Percentiles rank a stretch among this genome's conserved stretches.
Conservation (phyloP, 2,113 vertebrate genomes). For the Siphamia tubifer region DNA sequence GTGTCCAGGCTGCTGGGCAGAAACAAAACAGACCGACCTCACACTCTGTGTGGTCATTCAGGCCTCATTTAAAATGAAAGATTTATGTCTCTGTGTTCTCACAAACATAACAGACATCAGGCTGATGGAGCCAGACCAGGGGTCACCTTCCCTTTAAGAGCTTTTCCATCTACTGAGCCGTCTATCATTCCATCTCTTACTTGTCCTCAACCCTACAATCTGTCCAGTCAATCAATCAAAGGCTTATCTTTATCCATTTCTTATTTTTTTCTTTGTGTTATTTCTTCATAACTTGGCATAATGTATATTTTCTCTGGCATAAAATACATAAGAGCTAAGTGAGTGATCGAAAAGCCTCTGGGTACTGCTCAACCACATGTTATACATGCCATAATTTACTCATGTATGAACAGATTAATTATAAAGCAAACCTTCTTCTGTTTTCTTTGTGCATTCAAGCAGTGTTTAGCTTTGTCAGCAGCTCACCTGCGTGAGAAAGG, state of each 20-base stretch:
- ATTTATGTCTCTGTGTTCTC: slow-evolving; percentile 48
- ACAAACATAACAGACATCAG: slow-evolving; percentile 39
- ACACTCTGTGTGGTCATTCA: slow-evolving; percentile 42
- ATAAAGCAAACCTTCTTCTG: slow-evolving; percentile 5
- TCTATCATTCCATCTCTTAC: slow-evolving; percentile 10
- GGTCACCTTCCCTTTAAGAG: slow-evolving; percentile 49
- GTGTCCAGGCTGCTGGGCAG: slow-evolving; percentile 13
- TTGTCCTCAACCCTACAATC: not conserved
- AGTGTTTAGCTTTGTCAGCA: slow-evolving; percentile 7
- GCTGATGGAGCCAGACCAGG: slow-evolving; percentile 13
- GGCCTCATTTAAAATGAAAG: slow-evolving; percentile 45
- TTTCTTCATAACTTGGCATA: not conserved
- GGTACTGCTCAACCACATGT: not conserved
- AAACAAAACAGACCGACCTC: slow-evolving; percentile 30
- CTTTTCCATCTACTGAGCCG: slow-evolving; percentile 16
- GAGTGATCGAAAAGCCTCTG: not conserved
- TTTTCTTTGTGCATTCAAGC: not conserved
- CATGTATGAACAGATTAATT: slow-evolving; percentile 5
- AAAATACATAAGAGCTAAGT: not conserved
- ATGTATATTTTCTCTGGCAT: not conserved
- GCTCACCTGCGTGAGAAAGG: not conserved
- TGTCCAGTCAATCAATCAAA: slow-evolving; percentile 19
- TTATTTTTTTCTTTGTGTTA: not conserved
- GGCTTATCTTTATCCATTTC: not conserved
- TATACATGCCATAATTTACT: not conserved